Base-by-base conservation (phyloP, 1,140 invertebrate genomes). In the Psilanteris sp. region DNA sequence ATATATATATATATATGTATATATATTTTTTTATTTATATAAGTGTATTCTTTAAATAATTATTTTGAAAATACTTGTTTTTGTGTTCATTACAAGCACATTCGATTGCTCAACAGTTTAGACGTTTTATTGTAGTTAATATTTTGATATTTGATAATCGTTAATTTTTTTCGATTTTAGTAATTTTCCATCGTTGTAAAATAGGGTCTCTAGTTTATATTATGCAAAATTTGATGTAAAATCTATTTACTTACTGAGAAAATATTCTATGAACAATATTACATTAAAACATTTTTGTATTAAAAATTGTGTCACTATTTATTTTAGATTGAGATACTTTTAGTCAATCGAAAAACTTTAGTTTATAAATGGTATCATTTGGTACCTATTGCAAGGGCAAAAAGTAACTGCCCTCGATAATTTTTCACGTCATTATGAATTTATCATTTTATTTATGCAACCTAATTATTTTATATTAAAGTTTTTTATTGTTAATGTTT, bases 21-120 rank as follows among this genome's bases (percentile, higher is more conserved):
- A 36, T 26, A 22, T 55, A 27, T 55, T 27, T 55, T 59, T 44
- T n/a, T 20, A 13, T 44, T 34, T 44, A 34, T 24, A 44, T 11
- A 2, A 61, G 32, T 15, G 0, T 4, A 55, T 41, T 6, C 13
- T 2, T 29, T n/a, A n/a, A n/a, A n/a, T n/a, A n/a, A n/a, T n/a
- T n/a, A n/a, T n/a, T n/a, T n/a, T n/a, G n/a, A n/a, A n/a, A n/a
- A n/a, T n/a, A n/a, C n/a, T n/a, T n/a, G n/a, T n/a, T n/a, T n/a
- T n/a, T n/a, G n/a, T n/a, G n/a, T n/a, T n/a, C n/a, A n/a, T n/a
- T n/a, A n/a, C n/a, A 54, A 24, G 39, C 61, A 66, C 61, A 39
- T 67, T 54, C 18, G 20, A 48, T 57, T 67, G 62, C 62, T 67
- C 62, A 67, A 67, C 50, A 48, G 15, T 10, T 64, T 50, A 62